Percentiles rank a stretch among this genome's conserved stretches.
Conservation (phyloP, 2,797 vertebrate species). For the Capromys pilorides region DNA sequence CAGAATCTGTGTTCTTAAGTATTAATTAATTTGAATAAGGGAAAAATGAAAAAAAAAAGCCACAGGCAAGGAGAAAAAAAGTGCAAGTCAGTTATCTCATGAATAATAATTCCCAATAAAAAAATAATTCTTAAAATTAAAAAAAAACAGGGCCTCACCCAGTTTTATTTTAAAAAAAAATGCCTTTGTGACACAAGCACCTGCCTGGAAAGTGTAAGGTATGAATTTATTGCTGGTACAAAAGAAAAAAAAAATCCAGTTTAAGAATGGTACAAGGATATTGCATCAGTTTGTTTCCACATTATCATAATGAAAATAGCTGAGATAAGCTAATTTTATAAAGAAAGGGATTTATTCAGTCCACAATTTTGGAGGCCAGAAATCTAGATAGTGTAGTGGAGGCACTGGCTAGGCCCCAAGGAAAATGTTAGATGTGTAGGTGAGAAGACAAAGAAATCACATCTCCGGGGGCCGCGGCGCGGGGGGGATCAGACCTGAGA, state of each 20-base stretch:
- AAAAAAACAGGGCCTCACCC: too few relatives aligned
- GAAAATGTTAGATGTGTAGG: background rate
- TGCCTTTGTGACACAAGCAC: too few relatives aligned
- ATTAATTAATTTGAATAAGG: background rate
- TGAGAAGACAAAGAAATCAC: background rate
- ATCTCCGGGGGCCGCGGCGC: too few relatives aligned
- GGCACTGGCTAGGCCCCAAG: background rate
- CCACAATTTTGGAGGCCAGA: background rate
- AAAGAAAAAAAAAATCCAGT: background rate
- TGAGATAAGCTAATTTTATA: background rate
- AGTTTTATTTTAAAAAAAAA: too few relatives aligned
- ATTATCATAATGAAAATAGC: background rate
- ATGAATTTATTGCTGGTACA: too few relatives aligned
- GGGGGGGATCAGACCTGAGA: background rate
- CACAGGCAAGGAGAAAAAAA: background rate
- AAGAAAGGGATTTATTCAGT: background rate
- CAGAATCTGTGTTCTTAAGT: background rate
- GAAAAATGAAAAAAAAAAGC: background rate
- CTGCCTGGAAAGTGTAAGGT: too few relatives aligned
- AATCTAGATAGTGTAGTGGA: background rate
- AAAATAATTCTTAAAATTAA: background rate
- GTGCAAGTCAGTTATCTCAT: background rate
- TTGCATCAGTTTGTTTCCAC: background rate
- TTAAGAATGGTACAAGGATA: background rate
- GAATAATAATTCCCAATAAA: background rate